Conservation (phyloP, 1,140 invertebrate genomes). For the Scaptomyza graminum region DNA sequence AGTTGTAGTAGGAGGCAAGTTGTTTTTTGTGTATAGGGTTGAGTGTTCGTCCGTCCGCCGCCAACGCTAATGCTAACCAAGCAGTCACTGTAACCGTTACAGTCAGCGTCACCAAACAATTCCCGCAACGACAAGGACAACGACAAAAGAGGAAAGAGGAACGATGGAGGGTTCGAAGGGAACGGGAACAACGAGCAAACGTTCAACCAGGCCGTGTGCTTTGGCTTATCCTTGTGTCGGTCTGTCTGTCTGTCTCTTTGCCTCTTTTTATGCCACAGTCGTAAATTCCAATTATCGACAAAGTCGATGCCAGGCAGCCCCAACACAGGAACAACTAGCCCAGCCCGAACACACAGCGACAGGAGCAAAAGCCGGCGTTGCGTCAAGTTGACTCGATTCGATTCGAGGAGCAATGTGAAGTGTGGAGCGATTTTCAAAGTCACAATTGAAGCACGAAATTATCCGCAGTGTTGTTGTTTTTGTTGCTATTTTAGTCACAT, state of each 20-base stretch:
- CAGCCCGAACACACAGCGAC: conserved; percentile 22
- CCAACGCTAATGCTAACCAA: conserved; percentile 20
- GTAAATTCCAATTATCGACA: conserved; percentile 81
- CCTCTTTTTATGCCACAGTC: conserved; percentile 77
- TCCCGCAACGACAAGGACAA: conserved; percentile 29
- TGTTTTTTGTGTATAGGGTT: background rate
- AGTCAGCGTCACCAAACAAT: conserved; percentile 46
- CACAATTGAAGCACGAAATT: conserved; percentile 33
- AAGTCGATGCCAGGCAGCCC: conserved; percentile 45
- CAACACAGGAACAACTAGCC: conserved; percentile 22
- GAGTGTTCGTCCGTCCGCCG: background rate
- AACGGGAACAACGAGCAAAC: conserved; percentile 5
- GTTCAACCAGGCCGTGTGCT: conserved; percentile 28
- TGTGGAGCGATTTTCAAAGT: conserved; percentile 77
- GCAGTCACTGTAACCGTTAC: conserved; percentile 32
- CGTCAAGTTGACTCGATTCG: conserved; percentile 29
- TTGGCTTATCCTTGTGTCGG: conserved; percentile 72
- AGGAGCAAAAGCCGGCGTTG: conserved; percentile 28
- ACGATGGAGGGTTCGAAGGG: conserved; percentile 1
- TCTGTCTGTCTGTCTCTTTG: conserved; percentile 34
- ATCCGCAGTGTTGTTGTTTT: conserved; percentile 31
- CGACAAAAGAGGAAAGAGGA: background rate
- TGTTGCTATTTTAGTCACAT: conserved; percentile 32
- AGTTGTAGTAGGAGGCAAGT: conserved; percentile 3
- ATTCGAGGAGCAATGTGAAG: conserved; percentile 53